A percentile compares a stretch with the other conserved stretches of the same genome.
Evolutionary conservation across 2,113 vertebrate genomes (phyloP).

Genomic region (Elephantulus edwardii): DNA sequence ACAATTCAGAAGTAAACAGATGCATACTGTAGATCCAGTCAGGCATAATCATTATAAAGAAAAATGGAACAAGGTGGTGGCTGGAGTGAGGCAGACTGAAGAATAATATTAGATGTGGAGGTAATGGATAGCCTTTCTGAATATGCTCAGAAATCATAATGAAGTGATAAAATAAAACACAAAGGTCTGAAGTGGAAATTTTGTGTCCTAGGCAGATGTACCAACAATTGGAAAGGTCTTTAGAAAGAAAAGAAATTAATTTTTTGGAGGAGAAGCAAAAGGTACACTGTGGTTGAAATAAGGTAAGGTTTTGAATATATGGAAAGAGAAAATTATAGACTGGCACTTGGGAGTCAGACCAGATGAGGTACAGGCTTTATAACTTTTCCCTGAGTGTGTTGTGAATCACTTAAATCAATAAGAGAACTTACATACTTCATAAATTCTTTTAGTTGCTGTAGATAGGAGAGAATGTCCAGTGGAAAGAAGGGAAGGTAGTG

Average conservation of each 20-base stretch:
- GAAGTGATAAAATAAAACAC: neutral
- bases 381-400: neutral
- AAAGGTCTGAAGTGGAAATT: neutral
- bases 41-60: neutral
- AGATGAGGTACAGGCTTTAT: neutral
- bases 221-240: neutral
- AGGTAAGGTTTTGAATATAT: neutral
- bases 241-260: neutral
- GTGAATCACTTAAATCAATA: neutral
- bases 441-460: no score
- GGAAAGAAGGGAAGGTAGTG: neutral
- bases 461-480: neutral
- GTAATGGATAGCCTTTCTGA: neutral
- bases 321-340: no score
- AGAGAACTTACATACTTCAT: no score
- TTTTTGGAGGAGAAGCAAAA: no score
- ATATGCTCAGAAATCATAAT: neutral
- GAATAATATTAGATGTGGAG: neutral
- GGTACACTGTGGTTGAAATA: neutral
- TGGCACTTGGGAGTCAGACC: no score
- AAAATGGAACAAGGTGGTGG: neutral
- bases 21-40: neutral
- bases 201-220: neutral
- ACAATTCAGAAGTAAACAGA: neutral
- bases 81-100: neutral